Base-by-base conservation (phyloP, 2,797 vertebrate species). In the Tiaroga cobitis region DNA sequence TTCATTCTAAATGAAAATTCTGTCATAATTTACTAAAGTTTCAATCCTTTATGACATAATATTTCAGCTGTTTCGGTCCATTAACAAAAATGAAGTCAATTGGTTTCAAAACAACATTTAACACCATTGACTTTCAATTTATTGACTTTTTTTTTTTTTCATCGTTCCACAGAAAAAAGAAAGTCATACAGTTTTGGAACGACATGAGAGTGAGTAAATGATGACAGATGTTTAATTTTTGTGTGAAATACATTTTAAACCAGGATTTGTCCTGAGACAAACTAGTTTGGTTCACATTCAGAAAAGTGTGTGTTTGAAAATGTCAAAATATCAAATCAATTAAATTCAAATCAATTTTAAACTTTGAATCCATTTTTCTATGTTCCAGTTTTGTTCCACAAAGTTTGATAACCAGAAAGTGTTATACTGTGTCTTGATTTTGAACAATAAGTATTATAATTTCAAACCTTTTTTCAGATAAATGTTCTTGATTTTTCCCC, bases 171-270 rank as follows among this genome's bases (percentile, higher is more conserved):
- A 61, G 37, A 63, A 41, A 16, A 26, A 61, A 76, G 32, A 16
- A 37, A 56, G 74, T 56, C 51, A 16, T 59, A 39, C 51, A 18
- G n/a, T 34, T 78, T 78, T 78, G 37, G 54, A 78, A 41, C 3
- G 1, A 5, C 34, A 39, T 18, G 19, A 39, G 51, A 21, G 51
- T 16, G 51, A 61, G 34, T 46, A 46, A 46, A 46, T 61, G 37
- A 78, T 78, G 37, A 26, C 37, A 61, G 75, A 77, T 77, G 75
- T 26, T 61, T 41, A 0, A 59, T 61, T 77, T 77, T 77, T 41
- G 54, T 39, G 13, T 41, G 21, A 77, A 76, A 32, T 76, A 51
- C 29, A 13, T 13, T 41, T 18, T 18, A 59, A 39, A 77, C 13
- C n/a, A 1, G 34, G 72, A 11, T 59, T 41, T 41, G 24, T 18